Evolutionary conservation across 2,113 vertebrate genomes (phyloP), one percentile per base, ranked within the genome.

Genomic region (Anas platyrhynchos): DNA sequence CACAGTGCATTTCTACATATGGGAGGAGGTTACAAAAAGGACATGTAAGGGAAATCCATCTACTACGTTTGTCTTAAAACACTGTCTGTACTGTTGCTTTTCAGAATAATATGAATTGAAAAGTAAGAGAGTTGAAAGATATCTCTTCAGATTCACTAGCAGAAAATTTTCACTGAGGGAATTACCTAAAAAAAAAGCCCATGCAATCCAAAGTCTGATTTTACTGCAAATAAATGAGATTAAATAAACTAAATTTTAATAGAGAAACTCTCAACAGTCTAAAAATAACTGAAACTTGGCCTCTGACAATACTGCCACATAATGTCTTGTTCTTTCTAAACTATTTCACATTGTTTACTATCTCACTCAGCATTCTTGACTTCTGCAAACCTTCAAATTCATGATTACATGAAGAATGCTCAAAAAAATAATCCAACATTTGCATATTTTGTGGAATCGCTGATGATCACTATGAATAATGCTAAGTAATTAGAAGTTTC

Each of bases 1-100:
- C 50, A 61, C 12, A 12, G 44, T 0, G 5, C 1, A 1, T n/a
- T 55, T 15, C 50, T 36, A 78, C 0, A 3, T 31, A 36, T 32
- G 62, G 69, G 22, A 83, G 56, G 26, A 83, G 65, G 32, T 78
- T 86, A 90, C 15, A 48, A 56, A 90, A 75, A 95, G 66, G 56
- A 86, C 61, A 58, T 0, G 0, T 68, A 48, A 78, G 62, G 66
- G 11, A 73, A 95, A 82, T 44, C 32, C 52, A 8, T 16, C 34
- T 25, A 22, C 48, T 79, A 4, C 46, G 52, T 41, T 77, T 74
- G 46, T 26, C 68, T 77, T 61, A 25, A 88, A 93, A 83, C 50
- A 34, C 13, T 46, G 10, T 43, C 46, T 54, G 7, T 41, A 58
- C 10, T 63, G 36, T 17, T 74, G 20, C 59, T 80, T 80, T 63